Base-by-base conservation (phyloP, 2,113 vertebrate genomes). In the Meleagris gallopavo region DNA sequence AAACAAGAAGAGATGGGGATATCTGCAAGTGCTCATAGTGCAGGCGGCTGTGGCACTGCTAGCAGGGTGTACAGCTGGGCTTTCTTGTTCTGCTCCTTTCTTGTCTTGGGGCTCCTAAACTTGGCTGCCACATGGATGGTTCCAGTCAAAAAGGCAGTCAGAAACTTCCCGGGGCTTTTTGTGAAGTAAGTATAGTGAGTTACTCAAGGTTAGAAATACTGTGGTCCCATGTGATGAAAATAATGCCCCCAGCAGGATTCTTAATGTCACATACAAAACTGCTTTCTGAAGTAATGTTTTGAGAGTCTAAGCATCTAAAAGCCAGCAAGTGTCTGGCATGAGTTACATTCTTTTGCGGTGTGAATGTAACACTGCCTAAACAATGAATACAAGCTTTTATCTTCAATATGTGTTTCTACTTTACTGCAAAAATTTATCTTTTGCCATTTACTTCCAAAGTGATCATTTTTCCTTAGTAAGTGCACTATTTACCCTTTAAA, bases 1-100 rank as follows among this genome's bases (percentile, higher is more conserved):
- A 54, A 45, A 2, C 0, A 0, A 1, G 2, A 21, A 12, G 2
- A 12, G 17, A 62, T 1, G 0, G 0, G 1, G 3, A 3, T 8
- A 7, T 8, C 20, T 6, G 10, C 8, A n/a, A 13, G 55, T 7
- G 1, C 8, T 58, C 5, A 1, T 30, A 0, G 0, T 4, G 2
- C 6, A 0, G 11, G 2, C 4, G 21, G 1, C 9, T 2, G 15
- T 1, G 15, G 11, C 6, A 0, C 19, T 54, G 25, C 25, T 12
- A 6, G 10, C 2, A 7, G 19, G 27, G 13, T 2, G 1, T 4
- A 27, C 13, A 16, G 17, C 15, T 17, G 61, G 6, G 61, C 10
- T 40, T 27, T 27, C 25, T 25, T 12, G 34, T 34, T 38, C 36
- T 24, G 61, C 36, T 27, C 16, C 10, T 27, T 1, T 29, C 15